Percentiles rank a stretch among this genome's conserved stretches.
Conservation (phyloP, 2,888 invertebrate genomes). For the Hyles lineata region DNA sequence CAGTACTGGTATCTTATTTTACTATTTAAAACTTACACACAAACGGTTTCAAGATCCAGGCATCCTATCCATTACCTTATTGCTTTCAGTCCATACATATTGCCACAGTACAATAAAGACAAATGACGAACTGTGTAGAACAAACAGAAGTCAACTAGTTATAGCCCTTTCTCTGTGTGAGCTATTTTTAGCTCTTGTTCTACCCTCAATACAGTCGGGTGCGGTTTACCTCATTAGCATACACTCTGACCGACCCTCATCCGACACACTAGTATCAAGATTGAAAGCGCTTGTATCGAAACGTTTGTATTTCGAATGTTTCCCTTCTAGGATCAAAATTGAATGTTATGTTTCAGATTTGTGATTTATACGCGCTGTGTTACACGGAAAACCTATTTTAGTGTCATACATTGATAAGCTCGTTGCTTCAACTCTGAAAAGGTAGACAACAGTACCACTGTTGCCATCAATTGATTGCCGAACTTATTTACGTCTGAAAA, state of each 20-base stretch:
- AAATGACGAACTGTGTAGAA: not conserved
- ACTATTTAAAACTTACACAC: too few species aligned
- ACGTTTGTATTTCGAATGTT: too few species aligned
- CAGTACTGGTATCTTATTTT: too few species aligned
- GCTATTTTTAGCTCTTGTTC: not conserved
- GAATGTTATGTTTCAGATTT: not conserved
- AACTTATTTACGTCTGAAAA: too few species aligned
- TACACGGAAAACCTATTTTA: too few species aligned
- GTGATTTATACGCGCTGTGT: not conserved
- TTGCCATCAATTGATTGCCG: too few species aligned
- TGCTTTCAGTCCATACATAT: too few species aligned
- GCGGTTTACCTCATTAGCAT: slow-evolving; percentile 6
- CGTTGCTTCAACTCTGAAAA: not conserved
- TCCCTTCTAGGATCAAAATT: not conserved
- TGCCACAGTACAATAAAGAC: not conserved
- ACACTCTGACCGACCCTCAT: slow-evolving; percentile 5
- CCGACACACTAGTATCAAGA: not conserved
- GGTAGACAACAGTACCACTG: not conserved
- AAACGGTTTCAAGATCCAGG: too few species aligned
- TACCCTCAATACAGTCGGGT: slow-evolving; percentile 1
- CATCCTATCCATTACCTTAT: too few species aligned
- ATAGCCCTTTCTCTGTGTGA: not conserved
- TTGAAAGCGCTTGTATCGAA: not conserved
- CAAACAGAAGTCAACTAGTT: not conserved
- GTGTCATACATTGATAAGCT: too few species aligned